Conservation (phyloP, 64 coral and sea anemone species). For the Trachythela sp. region DNA sequence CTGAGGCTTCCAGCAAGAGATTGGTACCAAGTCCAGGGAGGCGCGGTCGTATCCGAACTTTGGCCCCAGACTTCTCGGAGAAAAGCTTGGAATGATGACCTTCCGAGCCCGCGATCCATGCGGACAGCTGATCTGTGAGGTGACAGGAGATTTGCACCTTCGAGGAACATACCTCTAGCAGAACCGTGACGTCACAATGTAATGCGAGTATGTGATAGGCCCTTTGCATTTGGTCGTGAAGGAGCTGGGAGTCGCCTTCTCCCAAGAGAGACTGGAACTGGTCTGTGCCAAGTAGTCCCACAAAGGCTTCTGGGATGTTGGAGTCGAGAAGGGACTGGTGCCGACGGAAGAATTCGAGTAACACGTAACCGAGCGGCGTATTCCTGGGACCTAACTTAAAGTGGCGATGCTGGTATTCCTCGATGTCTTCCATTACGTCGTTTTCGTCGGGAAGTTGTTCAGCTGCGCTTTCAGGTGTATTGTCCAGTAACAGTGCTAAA, state of each 20-base stretch:
- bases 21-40: neutral
- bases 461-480: neutral
- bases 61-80: constrained; percentile 74
- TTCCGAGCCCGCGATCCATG: constrained; percentile 69
- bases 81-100: constrained; percentile 55
- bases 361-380: constrained; percentile 52
- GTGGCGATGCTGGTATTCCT: neutral
- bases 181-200: constrained; percentile 61
- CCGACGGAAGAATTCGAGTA: constrained; percentile 58
- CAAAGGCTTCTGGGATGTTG: constrained; percentile 59
- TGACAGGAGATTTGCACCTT: constrained; percentile 55
- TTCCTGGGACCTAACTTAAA: constrained; percentile 30
- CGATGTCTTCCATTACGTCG: neutral
- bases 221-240: constrained; percentile 82
- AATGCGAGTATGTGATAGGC: constrained; percentile 77
- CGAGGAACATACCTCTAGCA: constrained; percentile 59
- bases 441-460: neutral
- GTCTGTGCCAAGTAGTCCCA: constrained; percentile 50
- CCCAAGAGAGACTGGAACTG: constrained; percentile 55
- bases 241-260: constrained; percentile 42
- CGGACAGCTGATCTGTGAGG: constrained; percentile 58
- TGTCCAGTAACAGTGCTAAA: neutral
- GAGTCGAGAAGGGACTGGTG: constrained; percentile 55
- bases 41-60: constrained; percentile 14
- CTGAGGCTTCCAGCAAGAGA: constrained; percentile 59